These are phyloP conservation scores for Melanchra persicariae DNA, from an alignment of 2,888 invertebrate species.

Conservation along the genomic window DNA sequence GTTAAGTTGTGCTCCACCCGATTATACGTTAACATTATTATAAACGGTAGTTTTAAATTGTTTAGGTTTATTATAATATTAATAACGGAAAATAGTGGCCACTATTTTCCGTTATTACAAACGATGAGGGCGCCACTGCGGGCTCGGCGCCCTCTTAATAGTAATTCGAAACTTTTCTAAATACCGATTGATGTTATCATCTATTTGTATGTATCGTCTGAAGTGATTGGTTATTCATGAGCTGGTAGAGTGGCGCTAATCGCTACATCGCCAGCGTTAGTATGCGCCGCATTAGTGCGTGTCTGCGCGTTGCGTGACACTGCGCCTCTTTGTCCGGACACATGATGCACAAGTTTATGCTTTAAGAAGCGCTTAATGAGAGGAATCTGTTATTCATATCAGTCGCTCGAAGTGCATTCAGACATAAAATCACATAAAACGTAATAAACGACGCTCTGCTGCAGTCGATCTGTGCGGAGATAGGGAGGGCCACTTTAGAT, in stretches of 20 bases:
- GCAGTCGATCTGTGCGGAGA: slow-evolving; percentile 16
- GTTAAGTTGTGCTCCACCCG: too few relatives aligned
- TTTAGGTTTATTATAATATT: too few relatives aligned
- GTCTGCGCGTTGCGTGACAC: slow-evolving; percentile 35
- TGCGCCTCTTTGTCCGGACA: slow-evolving; percentile 35
- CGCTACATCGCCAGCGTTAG: slow-evolving; percentile 37
- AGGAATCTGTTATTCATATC: slow-evolving; percentile 57
- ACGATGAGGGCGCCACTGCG: too few relatives aligned
- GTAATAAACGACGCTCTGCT: slow-evolving; percentile 41
- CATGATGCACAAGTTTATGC: slow-evolving; percentile 43
- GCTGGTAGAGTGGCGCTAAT: slow-evolving; percentile 18
- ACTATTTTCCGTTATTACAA: too few relatives aligned
- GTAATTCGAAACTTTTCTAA: slow-evolving; percentile 21
- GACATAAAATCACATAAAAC: slow-evolving; percentile 44
- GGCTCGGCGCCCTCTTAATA: too few relatives aligned
- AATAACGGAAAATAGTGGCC: too few relatives aligned
- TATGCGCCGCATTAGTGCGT: slow-evolving; percentile 22
- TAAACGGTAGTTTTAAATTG: too few relatives aligned
- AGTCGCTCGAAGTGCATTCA: slow-evolving; percentile 42
- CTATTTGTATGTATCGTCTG: slow-evolving; percentile 22
- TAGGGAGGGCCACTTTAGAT: slow-evolving; percentile 40
- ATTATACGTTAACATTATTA: too few relatives aligned
- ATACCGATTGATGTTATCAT: slow-evolving; percentile 23
- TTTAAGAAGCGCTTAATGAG: slow-evolving; percentile 44
- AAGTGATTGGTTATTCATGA: slow-evolving; percentile 41